Conservation (phyloP, 2,888 invertebrate genomes). For the Empis stercorea region DNA sequence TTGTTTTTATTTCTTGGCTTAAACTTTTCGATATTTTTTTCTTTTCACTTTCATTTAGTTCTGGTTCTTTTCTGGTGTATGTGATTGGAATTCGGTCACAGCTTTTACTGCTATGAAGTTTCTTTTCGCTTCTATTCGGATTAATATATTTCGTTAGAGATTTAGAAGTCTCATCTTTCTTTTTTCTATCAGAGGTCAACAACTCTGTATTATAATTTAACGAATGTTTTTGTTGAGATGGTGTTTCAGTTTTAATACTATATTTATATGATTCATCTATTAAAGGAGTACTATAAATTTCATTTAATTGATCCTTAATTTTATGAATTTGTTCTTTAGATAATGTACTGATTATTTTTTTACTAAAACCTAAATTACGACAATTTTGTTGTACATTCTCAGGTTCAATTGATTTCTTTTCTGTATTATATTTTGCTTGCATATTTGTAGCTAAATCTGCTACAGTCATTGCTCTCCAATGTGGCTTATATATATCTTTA, state of each 20-base stretch:
- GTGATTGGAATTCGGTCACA: conserved; percentile 4
- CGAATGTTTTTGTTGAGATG: no score
- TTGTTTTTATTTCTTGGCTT: conserved; percentile 58
- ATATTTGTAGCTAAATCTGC: conserved; percentile 63
- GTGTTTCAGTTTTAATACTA: no score
- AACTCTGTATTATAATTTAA: no score
- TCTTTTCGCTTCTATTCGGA: no score
- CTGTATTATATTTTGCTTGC: conserved; percentile 44
- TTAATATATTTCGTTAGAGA: no score
- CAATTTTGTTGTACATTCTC: conserved; percentile 13
- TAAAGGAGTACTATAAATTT: conserved; percentile 55
- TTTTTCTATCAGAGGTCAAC: no score
- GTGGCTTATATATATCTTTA: conserved; percentile 63
- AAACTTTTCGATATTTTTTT: conserved; percentile 56
- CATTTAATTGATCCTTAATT: conserved; percentile 64
- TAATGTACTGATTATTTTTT: conserved; percentile 68
- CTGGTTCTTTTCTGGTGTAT: conserved; percentile 1
- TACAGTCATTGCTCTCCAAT: conserved; percentile 75
- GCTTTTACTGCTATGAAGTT: conserved; percentile 8
- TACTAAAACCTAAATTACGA: conserved; percentile 51
- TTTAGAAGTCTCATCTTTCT: no score
- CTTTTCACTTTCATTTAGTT: conserved; percentile 51
- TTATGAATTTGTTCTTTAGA: conserved; percentile 73
- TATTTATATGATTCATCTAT: background rate
- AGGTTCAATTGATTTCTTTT: conserved; percentile 35